Base-by-base conservation (phyloP, 2,113 vertebrate genomes). In the Glaucidium brasilianum region DNA sequence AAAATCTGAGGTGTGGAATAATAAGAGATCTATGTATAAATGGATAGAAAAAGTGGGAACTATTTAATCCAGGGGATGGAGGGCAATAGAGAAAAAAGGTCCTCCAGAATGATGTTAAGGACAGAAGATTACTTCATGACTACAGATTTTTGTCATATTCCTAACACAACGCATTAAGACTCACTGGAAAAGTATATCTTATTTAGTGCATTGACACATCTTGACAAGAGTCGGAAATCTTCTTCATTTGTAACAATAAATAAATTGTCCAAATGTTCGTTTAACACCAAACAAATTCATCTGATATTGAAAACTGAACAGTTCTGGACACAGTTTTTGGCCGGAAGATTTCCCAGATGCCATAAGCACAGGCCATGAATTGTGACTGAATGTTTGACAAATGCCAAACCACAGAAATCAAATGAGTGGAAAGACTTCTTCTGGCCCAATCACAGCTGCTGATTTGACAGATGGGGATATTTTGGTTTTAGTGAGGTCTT, bases 401-500 rank as follows among this genome's bases (percentile, higher is more conserved):
- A 90, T 45, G 50, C 67, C 52, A 76, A 45, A 66, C 71, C 58
- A 80, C 39, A 53, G 82, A 55, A 95, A 67, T 77, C 41, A 66
- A 84, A 88, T 2, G 19, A 49, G 60, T 71, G 43, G 64, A 94
- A 95, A 88, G 62, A 39, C 45, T 94, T 88, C 39, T 88, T 62
- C 30, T 90, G 78, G 69, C 34, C 63, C 53, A 45, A 11, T 27
- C 81, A 62, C 49, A 94, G 71, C 66, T 90, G 53, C 77, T 88
- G 71, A 73, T 92, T 58, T 94, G 74, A 90, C 77, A 85, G 94
- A 94, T 85, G 71, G 71, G 89, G 96, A 90, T 85, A 69, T 37
- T 79, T 52, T 82, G 49, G 3, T 49, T 88, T 83, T 39, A 90
- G 73, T 39, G 18, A 18, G 26, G 21, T 34, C 72, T 74, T 72